Evolutionary conservation across 35 echinoderm and acorn worm genomes (phyloP).

Genomic region (Chiridota heheva): DNA sequence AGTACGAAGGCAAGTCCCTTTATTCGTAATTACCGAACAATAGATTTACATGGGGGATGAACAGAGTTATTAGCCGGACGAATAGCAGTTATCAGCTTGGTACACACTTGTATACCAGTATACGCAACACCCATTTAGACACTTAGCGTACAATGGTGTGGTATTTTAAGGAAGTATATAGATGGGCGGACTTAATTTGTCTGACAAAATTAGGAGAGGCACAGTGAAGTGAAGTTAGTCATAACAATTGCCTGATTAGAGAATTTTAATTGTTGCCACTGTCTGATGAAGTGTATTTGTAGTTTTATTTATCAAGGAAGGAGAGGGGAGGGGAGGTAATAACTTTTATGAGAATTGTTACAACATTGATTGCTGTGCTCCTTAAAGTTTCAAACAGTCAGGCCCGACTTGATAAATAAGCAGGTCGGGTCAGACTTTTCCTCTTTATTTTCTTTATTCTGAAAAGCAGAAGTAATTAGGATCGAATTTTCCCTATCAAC

Average conservation of each 20-base stretch:
- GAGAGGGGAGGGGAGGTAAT: no score
- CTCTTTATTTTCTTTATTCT: no score
- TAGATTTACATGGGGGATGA: neutral
- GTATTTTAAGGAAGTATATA: neutral
- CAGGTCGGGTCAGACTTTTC: no score
- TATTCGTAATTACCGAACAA: conserved; percentile 23
- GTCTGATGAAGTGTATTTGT: neutral
- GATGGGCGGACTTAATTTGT: neutral
- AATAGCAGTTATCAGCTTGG: neutral
- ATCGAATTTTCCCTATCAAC: no score
- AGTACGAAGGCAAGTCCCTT: neutral
- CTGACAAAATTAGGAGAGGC: neutral
- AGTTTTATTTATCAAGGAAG: no score
- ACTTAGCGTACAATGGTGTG: neutral
- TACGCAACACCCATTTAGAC: neutral
- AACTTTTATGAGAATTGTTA: no score
- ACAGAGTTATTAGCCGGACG: neutral
- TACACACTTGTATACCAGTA: conserved; percentile 18
- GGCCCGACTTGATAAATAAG: no score
- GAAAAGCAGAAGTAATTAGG: no score
- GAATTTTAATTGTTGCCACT: neutral
- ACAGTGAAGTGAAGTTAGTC: neutral
- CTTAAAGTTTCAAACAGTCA: no score
- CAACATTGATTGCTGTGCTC: no score
- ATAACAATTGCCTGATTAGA: neutral